Base-by-base conservation (phyloP, 1,140 invertebrate genomes). In the Melitaea cinxia region DNA sequence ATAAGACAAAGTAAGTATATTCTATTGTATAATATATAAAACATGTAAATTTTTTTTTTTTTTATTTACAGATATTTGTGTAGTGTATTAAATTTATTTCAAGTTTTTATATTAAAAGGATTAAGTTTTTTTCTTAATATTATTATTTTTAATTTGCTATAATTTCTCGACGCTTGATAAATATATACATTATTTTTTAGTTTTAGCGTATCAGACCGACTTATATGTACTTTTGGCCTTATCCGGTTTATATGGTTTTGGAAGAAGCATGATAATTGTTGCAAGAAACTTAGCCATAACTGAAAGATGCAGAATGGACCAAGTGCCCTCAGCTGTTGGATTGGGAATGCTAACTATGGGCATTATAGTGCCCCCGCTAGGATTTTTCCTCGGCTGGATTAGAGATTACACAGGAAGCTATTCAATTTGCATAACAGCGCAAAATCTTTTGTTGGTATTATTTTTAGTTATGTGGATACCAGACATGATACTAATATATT, bases 331-430 rank as follows among this genome's bases (percentile, higher is more conserved):
- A 14, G 95, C 94, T 0, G 89, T 95, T 24, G 95, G 95, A 12
- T 86, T 95, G 1, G 94, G 93, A 57, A 95, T 96, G 95, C 92
- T 96, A 15, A 91, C 92, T 1, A 96, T 95, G 85, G 95, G 95
- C 17, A 76, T 95, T 0, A 92, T 94, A 21, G 93, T 95, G 0
- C 92, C 95, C 0, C 91, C 91, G 0, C 76, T 95, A 12, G 95
- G 95, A 14, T 94, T 94, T 67, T 77, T 95, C 59, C 85, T 95
- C 12, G 95, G 95, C 30, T 94, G 92, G 89, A 89, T 95, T 35
- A 91, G 94, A 72, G 94, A 95, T 70, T 92, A 92, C 24, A 93
- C 92, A 3, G 80, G 80, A 0, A 95, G 94, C 53, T 95, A 94
- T 70, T 71, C 91, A 1, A 72, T 92, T 0, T 94, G 93, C 49